Evolutionary conservation across 2,888 invertebrate genomes (phyloP).

Genomic region (Therioaphis trifolii): DNA sequence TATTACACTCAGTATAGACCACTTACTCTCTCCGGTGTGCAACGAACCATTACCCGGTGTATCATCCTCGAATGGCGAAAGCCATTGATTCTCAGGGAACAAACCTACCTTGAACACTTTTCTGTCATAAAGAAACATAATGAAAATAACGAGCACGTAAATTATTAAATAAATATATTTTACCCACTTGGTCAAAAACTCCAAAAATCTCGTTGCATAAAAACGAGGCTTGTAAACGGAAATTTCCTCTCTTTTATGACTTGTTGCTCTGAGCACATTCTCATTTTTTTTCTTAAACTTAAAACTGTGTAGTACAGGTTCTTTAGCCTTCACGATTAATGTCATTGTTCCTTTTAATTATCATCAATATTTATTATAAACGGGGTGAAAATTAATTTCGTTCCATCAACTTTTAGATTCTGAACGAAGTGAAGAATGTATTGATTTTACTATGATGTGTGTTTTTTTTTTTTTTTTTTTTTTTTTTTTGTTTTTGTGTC

Average conservation of each 20-base stretch:
- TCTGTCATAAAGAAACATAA: constrained; percentile 57
- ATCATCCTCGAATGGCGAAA: constrained; percentile 91
- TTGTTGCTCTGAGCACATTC: constrained; percentile 98
- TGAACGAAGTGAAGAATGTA: too few relatives aligned
- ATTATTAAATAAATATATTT: constrained; percentile 64
- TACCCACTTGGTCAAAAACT: constrained; percentile 83
- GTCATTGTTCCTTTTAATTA: too few relatives aligned
- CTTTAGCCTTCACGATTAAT: too few relatives aligned
- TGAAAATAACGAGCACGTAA: constrained; percentile 70
- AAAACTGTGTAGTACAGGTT: constrained; percentile 97
- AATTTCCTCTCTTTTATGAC: constrained; percentile 98
- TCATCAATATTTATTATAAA: too few relatives aligned
- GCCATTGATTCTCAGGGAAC: constrained; percentile 90
- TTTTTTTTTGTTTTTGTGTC: too few relatives aligned
- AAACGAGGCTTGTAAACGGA: constrained; percentile 98
- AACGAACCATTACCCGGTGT: constrained; percentile 72
- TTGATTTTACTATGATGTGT: too few relatives aligned
- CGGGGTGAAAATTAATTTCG: too few relatives aligned
- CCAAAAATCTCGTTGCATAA: constrained; percentile 97
- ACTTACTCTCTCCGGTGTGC: constrained; percentile 60
- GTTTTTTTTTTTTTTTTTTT: too few relatives aligned
- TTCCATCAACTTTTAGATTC: too few relatives aligned
- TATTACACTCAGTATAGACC: constrained; percentile 75
- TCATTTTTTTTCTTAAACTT: constrained; percentile 97
- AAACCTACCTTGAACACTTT: constrained; percentile 64